These are phyloP conservation scores for Anorthoa munda DNA, from an alignment of 2,888 invertebrate species.

Conservation along the genomic window DNA sequence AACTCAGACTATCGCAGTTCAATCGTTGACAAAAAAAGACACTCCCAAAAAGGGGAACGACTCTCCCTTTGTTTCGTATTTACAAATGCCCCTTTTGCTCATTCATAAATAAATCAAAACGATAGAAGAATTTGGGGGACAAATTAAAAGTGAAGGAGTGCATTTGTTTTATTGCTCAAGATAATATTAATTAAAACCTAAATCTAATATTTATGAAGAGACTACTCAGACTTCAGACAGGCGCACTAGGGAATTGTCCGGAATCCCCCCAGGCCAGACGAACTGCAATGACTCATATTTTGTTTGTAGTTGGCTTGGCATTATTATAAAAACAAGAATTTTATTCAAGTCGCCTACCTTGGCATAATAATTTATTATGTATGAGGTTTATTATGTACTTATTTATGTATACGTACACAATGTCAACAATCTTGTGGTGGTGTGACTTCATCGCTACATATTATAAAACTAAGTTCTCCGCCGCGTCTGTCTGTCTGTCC, in stretches of 20 bases:
- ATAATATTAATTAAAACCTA: constrained; percentile 20
- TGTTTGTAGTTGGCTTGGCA: background rate
- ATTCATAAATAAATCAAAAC: constrained; percentile 2
- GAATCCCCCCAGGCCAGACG: constrained; percentile 15
- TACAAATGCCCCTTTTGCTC: background rate
- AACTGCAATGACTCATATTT: constrained; percentile 37
- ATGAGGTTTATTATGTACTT: constrained; percentile 20
- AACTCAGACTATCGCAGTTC: background rate
- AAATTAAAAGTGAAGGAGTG: background rate
- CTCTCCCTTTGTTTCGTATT: constrained; percentile 1
- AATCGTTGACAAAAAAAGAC: background rate
- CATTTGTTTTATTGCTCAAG: constrained; percentile 4
- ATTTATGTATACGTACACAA: background rate
- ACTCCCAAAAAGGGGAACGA: background rate
- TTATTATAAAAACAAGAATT: constrained; percentile 26
- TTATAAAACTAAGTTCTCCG: too few species aligned
- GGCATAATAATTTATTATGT: constrained; percentile 28
- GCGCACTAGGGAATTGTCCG: constrained; percentile 3
- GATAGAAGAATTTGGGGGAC: background rate
- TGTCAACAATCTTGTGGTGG: constrained; percentile 7
- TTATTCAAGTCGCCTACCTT: constrained; percentile 26
- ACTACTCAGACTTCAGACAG: constrained; percentile 27
- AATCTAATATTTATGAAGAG: constrained; percentile 12
- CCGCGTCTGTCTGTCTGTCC: too few species aligned
- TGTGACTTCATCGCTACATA: background rate